Evolutionary conservation across 2,797 vertebrate species (phyloP).

Genomic region (Oryzias dopingdopingensis): DNA sequence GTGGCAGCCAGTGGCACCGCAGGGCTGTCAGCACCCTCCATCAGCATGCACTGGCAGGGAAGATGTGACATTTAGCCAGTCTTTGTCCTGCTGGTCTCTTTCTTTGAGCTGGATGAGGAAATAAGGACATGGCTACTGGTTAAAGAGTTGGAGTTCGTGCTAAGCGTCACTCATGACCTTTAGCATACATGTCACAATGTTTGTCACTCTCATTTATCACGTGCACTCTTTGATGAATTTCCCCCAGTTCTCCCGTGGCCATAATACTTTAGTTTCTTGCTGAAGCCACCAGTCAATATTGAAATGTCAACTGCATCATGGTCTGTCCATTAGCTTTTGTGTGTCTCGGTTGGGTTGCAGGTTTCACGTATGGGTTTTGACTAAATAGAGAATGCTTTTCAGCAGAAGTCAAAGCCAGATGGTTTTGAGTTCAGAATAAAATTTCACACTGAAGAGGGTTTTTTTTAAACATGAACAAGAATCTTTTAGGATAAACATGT

Average conservation of each 20-base stretch:
- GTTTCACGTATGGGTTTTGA: constrained; percentile 21
- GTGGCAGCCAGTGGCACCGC: constrained; percentile 39
- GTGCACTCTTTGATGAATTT: constrained; percentile 46
- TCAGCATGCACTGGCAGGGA: constrained; percentile 28
- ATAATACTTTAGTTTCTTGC: constrained; percentile 19
- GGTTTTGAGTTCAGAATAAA: constrained; percentile 6
- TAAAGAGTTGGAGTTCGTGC: constrained; percentile 25
- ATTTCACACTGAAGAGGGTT: neutral
- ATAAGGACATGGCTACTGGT: constrained; percentile 45
- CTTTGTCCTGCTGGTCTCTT: constrained; percentile 45
- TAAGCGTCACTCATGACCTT: constrained; percentile 44
- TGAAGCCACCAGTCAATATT: constrained; percentile 50
- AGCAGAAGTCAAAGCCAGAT: neutral
- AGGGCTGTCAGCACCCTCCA: constrained; percentile 38
- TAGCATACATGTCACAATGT: constrained; percentile 55
- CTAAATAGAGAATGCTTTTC: constrained; percentile 39
- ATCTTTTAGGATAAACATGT: constrained; percentile 4
- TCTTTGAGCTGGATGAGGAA: constrained; percentile 49
- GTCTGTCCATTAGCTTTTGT: constrained; percentile 2
- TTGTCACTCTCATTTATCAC: constrained; percentile 65
- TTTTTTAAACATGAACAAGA: too few relatives aligned
- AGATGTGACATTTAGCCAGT: constrained; percentile 71
- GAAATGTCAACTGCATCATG: constrained; percentile 52
- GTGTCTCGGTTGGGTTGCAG: constrained; percentile 12
- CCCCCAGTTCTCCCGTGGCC: constrained; percentile 8